Percentiles rank a stretch among this genome's conserved stretches.
These are phyloP conservation scores for Geophilus truncorum DNA, from an alignment of 2,888 invertebrate species.

Conservation along the genomic window DNA sequence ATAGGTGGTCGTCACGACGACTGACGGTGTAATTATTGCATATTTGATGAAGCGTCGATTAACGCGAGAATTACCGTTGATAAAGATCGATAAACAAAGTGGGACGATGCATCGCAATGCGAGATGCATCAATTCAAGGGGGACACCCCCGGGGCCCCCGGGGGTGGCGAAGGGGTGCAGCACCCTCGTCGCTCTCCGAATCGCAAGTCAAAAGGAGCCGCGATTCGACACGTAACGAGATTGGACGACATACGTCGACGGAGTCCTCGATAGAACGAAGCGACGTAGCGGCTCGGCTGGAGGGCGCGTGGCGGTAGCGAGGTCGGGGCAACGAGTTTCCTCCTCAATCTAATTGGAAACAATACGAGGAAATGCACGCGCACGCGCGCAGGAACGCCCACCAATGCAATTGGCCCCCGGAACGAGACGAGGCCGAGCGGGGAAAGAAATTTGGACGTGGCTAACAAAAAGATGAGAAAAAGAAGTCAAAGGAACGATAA, in stretches of 20 bases:
- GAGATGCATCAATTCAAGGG: not conserved
- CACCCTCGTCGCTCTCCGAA: no score
- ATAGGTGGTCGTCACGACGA: not conserved
- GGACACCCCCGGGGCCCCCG: no score
- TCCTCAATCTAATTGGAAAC: not conserved
- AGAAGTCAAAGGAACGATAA: not conserved
- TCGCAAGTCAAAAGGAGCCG: not conserved
- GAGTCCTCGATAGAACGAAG: not conserved
- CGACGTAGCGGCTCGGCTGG: no score
- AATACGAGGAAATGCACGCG: constrained; percentile 1
- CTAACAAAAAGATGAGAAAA: not conserved
- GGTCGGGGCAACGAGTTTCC: not conserved
- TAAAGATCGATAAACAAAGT: not conserved
- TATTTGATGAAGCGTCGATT: not conserved
- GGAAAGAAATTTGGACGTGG: not conserved
- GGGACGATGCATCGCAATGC: not conserved
- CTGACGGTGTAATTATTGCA: not conserved
- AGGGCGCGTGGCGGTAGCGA: not conserved
- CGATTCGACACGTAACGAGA: not conserved
- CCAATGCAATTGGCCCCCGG: not conserved
- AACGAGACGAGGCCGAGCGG: not conserved
- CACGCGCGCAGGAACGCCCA: constrained; percentile 8
- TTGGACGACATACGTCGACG: not conserved
- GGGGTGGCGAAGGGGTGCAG: no score
- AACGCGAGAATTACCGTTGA: not conserved